phyloP scores from a whole-genome alignment of 2,797 vertebrate species.

The Falco biarmicus region DNA sequence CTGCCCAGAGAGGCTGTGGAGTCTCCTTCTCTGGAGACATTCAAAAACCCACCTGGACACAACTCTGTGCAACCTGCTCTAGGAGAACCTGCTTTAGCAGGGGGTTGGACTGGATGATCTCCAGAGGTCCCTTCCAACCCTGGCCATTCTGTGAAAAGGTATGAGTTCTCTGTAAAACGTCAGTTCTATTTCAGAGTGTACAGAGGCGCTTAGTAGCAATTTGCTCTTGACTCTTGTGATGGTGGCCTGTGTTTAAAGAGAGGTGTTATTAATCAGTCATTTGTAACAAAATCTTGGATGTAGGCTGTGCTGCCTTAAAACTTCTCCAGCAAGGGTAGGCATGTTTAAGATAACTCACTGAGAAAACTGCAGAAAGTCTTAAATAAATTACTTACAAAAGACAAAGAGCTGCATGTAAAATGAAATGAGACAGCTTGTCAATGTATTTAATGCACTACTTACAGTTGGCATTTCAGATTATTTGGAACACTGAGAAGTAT shows the following conservation, averaged over 20 bases:
- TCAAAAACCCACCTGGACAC: no score
- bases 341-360: conserved; percentile 1
- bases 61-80: no score
- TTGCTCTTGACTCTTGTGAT: neutral
- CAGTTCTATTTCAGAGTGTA: neutral
- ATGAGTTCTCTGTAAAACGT: neutral
- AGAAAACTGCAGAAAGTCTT: neutral
- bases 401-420: conserved; percentile 14
- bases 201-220: neutral
- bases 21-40: no score
- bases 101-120: no score
- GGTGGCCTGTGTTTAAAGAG: neutral
- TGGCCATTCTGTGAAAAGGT: no score
- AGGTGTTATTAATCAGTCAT: conserved; percentile 24
- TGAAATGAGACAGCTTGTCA: conserved; percentile 42
- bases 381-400: neutral
- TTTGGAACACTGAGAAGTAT: neutral
- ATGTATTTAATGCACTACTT: conserved; percentile 28
- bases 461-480: conserved; percentile 22
- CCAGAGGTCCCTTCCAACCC: no score
- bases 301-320: conserved; percentile 1
- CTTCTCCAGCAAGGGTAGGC: neutral
- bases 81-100: no score
- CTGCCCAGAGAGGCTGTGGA: no score
- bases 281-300: neutral